A percentile compares a stretch with the other conserved stretches of the same genome.
These are phyloP conservation scores for Saccostrea echinata DNA, from an alignment of 1,140 invertebrate genomes.

Conservation along the genomic window DNA sequence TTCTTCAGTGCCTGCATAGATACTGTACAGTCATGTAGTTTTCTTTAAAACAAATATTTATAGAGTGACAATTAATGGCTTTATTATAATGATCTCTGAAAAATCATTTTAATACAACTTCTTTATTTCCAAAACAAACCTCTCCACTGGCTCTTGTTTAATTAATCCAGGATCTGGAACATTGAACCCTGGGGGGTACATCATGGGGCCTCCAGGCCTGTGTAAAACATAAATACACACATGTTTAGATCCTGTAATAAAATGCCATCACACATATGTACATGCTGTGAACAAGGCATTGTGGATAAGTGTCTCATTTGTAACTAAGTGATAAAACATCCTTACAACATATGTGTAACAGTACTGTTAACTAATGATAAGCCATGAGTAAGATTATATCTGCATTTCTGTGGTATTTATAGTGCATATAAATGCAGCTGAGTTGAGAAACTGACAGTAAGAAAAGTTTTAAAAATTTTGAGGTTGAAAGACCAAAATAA, in stretches of 20 bases:
- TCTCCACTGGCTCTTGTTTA: conserved; percentile 6
- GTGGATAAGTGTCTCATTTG: background rate
- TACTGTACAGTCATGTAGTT: too few relatives aligned
- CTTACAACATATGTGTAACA: background rate
- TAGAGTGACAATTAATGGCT: too few relatives aligned
- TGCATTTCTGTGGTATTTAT: too few relatives aligned
- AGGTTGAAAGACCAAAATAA: too few relatives aligned
- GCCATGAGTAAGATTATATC: too few relatives aligned
- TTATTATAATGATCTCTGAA: too few relatives aligned
- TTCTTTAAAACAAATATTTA: too few relatives aligned
- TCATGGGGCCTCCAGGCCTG: conserved; percentile 14
- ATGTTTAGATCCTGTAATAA: background rate
- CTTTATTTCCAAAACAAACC: background rate
- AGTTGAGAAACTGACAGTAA: too few relatives aligned
- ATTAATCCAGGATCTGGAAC: background rate
- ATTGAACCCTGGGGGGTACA: conserved; percentile 28
- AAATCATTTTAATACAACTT: background rate
- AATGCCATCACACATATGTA: background rate
- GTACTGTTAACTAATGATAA: too few relatives aligned
- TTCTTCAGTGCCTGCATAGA: too few relatives aligned
- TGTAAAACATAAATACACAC: background rate
- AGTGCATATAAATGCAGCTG: too few relatives aligned
- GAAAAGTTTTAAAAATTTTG: too few relatives aligned
- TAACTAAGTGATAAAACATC: background rate
- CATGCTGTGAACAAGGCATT: conserved; percentile 8